A percentile compares a stretch with the other conserved stretches of the same genome.
phyloP scores from a whole-genome alignment of 2,113 vertebrate genomes.

The Tichodroma muraria region DNA sequence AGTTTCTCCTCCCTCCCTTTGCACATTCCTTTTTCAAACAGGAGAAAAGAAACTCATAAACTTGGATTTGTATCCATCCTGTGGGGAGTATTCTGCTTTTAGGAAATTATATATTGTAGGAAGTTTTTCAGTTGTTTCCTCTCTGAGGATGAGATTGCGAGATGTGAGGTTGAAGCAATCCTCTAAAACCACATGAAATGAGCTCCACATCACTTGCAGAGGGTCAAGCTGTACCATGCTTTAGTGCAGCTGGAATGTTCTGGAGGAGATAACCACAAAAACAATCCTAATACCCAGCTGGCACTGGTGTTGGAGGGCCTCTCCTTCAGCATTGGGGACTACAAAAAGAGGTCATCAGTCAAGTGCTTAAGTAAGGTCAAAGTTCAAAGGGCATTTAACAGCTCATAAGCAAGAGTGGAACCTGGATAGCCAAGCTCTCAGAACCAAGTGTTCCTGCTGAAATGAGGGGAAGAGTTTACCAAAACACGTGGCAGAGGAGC shows the following conservation, averaged over 20 bases:
- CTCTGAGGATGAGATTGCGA: not conserved
- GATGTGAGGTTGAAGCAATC: not conserved
- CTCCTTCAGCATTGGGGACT: accelerated
- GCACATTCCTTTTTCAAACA: not conserved
- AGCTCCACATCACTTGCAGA: not conserved
- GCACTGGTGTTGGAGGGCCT: not conserved
- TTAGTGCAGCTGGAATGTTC: not conserved
- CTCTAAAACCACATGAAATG: not conserved
- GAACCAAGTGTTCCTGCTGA: not conserved
- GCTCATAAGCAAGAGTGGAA: not conserved
- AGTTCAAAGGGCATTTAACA: not conserved
- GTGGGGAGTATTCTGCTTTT: not conserved
- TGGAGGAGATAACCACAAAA: not conserved
- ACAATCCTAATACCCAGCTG: not conserved
- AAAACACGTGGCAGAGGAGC: not conserved
- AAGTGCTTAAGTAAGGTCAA: not conserved
- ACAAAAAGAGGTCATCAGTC: not conserved
- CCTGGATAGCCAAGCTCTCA: not conserved
- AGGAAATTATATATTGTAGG: not conserved
- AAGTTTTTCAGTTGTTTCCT: not conserved
- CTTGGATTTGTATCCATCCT: not conserved
- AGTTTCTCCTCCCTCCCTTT: not conserved
- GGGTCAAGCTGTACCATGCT: not conserved
- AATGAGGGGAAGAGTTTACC: not conserved
- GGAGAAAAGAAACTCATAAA: not conserved